phyloP scores from a whole-genome alignment of 2,113 vertebrate genomes.

The Neofelis nebulosa region DNA sequence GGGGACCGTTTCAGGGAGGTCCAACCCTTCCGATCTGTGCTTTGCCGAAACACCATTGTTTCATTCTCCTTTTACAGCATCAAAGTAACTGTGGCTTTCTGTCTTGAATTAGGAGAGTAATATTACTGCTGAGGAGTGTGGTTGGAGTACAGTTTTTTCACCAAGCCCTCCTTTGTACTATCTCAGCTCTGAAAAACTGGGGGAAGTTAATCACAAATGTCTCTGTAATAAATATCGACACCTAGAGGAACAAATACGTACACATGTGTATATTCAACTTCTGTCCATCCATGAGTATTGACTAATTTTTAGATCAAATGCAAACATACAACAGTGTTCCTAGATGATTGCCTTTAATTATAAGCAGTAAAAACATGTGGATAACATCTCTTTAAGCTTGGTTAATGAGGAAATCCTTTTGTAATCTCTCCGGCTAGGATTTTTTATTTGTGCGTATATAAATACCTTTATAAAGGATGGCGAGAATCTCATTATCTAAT shows the following conservation, averaged over 20 bases:
- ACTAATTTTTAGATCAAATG: slow-evolving; percentile 53
- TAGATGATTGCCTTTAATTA: slow-evolving; percentile 67
- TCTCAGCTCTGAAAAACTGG: slow-evolving; percentile 54
- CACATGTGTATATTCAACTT: slow-evolving; percentile 6
- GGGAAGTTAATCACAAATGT: slow-evolving; percentile 6
- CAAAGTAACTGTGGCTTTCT: slow-evolving; percentile 39
- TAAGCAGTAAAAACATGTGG: slow-evolving; percentile 59
- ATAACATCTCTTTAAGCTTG: slow-evolving; percentile 63
- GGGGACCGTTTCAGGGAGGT: background rate
- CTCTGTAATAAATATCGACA: slow-evolving; percentile 23
- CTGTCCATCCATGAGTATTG: slow-evolving; percentile 9
- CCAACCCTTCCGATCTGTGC: no score
- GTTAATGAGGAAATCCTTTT: slow-evolving; percentile 70
- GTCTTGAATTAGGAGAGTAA: slow-evolving; percentile 17
- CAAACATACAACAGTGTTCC: background rate
- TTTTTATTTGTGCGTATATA: slow-evolving; percentile 67
- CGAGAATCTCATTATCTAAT: slow-evolving; percentile 51
- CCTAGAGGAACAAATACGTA: slow-evolving; percentile 11
- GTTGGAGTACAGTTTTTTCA: slow-evolving; percentile 20
- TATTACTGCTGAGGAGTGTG: background rate
- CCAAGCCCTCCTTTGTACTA: background rate
- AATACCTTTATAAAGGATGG: slow-evolving; percentile 50
- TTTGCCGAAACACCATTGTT: background rate
- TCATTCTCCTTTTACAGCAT: slow-evolving; percentile 31
- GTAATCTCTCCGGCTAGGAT: slow-evolving; percentile 57